A percentile compares a stretch with the other conserved stretches of the same genome.
Conservation (phyloP, 2,113 vertebrate genomes). For the Raja brachyura region DNA sequence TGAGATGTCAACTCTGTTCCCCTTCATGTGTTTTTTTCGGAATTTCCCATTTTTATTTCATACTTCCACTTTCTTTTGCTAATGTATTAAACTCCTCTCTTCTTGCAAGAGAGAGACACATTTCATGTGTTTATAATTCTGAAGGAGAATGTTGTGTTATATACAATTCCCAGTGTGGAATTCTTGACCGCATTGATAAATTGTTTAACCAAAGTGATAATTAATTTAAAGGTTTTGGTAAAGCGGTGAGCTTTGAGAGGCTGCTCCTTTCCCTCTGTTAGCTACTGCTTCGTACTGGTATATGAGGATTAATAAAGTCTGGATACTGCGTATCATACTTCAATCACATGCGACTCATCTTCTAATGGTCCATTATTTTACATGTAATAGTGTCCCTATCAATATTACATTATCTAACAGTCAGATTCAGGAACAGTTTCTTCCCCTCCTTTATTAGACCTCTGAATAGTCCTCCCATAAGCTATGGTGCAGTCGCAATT, state of each 20-base stretch:
- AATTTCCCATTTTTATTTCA: too few species aligned
- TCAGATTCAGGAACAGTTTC: background rate
- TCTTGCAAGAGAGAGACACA: too few species aligned
- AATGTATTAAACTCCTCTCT: background rate
- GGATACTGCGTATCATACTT: too few species aligned
- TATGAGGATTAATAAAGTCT: too few species aligned
- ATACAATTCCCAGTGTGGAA: conserved; percentile 1
- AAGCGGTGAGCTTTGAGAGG: background rate
- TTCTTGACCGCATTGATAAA: background rate
- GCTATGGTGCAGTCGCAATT: too few species aligned
- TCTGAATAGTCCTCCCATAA: too few species aligned
- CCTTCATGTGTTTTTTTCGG: too few species aligned
- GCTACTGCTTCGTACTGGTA: background rate
- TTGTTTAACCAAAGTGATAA: background rate
- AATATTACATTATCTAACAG: background rate
- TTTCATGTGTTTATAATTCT: background rate
- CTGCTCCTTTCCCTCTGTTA: background rate
- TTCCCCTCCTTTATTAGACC: too few species aligned
- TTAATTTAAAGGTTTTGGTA: background rate
- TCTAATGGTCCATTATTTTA: background rate
- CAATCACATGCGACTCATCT: background rate
- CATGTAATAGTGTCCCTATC: background rate
- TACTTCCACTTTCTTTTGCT: too few species aligned
- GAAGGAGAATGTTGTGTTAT: background rate
- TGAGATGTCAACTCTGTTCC: too few species aligned